phyloP scores from a whole-genome alignment of 1,140 invertebrate species.

The Glossosoma conforme region DNA sequence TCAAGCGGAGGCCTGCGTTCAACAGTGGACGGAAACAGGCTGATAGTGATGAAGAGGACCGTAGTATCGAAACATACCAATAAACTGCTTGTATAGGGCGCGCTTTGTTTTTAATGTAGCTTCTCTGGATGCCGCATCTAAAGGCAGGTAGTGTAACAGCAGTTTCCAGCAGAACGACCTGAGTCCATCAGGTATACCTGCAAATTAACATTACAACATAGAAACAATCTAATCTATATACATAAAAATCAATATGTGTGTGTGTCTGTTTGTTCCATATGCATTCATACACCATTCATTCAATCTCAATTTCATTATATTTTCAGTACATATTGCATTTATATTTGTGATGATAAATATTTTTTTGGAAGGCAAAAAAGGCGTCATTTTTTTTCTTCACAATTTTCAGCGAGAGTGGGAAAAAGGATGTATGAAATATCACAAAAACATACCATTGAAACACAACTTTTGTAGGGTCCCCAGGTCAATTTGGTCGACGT shows the following conservation, averaged over 20 bases:
- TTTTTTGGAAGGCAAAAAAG: slow-evolving; percentile 8
- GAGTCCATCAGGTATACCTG: slow-evolving; percentile 77
- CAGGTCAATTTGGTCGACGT: slow-evolving; percentile 64
- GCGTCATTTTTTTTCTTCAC: slow-evolving; percentile 6
- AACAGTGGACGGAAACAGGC: slow-evolving; percentile 1
- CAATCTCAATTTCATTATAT: background rate
- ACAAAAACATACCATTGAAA: slow-evolving; percentile 63
- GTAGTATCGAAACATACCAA: slow-evolving; percentile 54
- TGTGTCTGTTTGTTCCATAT: slow-evolving; percentile 16
- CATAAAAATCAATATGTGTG: slow-evolving; percentile 2
- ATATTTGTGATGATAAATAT: slow-evolving; percentile 8
- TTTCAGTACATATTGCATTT: slow-evolving; percentile 9
- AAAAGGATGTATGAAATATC: no score
- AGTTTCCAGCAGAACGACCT: slow-evolving; percentile 78
- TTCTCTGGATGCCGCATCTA: slow-evolving; percentile 59
- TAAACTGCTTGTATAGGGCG: slow-evolving; percentile 76
- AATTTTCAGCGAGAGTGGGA: no score
- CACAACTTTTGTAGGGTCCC: slow-evolving; percentile 60
- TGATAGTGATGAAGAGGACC: background rate
- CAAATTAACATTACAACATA: slow-evolving; percentile 31
- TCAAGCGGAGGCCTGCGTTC: background rate
- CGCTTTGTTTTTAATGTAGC: slow-evolving; percentile 64
- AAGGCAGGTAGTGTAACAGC: slow-evolving; percentile 75
- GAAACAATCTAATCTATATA: background rate
- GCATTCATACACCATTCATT: slow-evolving; percentile 1